phyloP scores from a whole-genome alignment of 2,888 invertebrate species.

The Mythimna impura region DNA sequence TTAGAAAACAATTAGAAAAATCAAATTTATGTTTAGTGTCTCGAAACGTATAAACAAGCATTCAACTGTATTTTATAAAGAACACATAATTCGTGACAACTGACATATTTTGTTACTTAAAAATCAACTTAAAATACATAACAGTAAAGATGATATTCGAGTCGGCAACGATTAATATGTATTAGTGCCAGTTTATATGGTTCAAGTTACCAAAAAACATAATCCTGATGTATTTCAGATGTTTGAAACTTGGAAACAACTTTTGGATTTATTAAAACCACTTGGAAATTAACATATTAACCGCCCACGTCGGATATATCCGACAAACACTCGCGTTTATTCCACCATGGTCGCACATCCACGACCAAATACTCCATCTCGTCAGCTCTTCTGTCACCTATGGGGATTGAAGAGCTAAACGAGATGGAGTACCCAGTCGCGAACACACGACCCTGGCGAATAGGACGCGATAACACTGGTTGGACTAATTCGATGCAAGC shows the following conservation, averaged over 20 bases:
- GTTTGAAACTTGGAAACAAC: constrained; percentile 33
- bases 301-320: no score
- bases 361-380: no score
- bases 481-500: no score
- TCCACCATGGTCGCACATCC: no score
- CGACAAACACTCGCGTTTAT: no score
- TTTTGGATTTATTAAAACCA: constrained; percentile 20
- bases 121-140: not conserved
- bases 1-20: not conserved
- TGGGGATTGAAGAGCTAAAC: no score
- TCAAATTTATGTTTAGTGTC: not conserved
- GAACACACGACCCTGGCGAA: no score
- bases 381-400: no score
- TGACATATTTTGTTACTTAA: not conserved
- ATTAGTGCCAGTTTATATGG: not conserved
- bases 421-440: no score
- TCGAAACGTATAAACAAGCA: not conserved
- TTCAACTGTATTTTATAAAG: not conserved
- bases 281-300: not conserved
- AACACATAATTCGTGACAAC: not conserved
- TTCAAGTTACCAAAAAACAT: not conserved
- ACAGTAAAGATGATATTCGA: not conserved
- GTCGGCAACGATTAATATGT: not conserved
- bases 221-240: constrained; percentile 44
- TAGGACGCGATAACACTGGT: no score